Conservation (phyloP, 2,113 vertebrate species). For the Diadophis punctatus region DNA sequence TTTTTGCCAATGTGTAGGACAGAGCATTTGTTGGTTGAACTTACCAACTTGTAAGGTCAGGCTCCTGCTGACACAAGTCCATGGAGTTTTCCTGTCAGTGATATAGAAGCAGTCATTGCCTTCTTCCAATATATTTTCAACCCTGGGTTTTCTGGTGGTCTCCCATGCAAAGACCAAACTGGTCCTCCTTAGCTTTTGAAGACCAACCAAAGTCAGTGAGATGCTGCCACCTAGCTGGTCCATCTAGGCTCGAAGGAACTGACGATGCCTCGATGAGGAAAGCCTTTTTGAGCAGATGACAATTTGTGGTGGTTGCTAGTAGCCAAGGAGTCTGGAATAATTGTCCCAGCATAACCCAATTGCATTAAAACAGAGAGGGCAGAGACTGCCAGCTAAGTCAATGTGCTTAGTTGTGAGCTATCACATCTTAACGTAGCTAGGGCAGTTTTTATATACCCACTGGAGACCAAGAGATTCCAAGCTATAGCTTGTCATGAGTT, state of each 20-base stretch:
- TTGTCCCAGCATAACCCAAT: not conserved
- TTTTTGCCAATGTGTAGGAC: too few species aligned
- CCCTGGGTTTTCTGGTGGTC: not conserved
- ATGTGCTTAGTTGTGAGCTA: not conserved
- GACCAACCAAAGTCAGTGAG: not conserved
- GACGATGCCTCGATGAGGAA: not conserved
- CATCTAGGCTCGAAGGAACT: not conserved
- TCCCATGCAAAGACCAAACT: not conserved
- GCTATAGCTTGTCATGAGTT: conserved; percentile 34
- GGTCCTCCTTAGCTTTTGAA: not conserved
- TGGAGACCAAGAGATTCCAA: not conserved
- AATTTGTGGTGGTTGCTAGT: not conserved
- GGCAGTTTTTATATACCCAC: not conserved
- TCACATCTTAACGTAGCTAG: not conserved
- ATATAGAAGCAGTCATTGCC: not conserved
- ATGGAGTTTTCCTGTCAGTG: not conserved
- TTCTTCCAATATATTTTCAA: not conserved
- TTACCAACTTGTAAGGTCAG: too few species aligned
- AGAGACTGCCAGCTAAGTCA: not conserved
- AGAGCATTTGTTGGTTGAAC: too few species aligned
- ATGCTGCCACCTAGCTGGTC: not conserved
- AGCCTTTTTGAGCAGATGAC: not conserved
- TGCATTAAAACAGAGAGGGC: conserved; percentile 38
- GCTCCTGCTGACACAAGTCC: too few species aligned
- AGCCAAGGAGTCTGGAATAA: not conserved